A percentile compares a stretch with the other conserved stretches of the same genome.
phyloP scores from a whole-genome alignment of 2,113 vertebrate genomes.

The Entomyzon cyanotis region DNA sequence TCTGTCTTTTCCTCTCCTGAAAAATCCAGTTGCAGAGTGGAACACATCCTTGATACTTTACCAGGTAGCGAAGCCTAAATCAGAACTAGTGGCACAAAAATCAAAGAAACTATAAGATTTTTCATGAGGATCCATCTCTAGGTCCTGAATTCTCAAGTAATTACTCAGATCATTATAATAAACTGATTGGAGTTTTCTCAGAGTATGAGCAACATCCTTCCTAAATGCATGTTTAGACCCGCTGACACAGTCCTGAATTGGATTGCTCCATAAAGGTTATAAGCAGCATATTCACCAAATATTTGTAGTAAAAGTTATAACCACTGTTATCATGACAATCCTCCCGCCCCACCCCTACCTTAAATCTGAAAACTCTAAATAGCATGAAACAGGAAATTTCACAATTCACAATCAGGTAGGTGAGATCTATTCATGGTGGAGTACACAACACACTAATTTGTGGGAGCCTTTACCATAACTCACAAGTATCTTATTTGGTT shows the following conservation, averaged over 20 bases:
- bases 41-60: background rate
- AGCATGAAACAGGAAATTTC: slow-evolving; percentile 6
- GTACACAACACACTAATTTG: background rate
- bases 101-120: background rate
- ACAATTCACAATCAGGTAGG: background rate
- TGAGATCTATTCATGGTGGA: background rate
- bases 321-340: background rate
- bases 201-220: background rate
- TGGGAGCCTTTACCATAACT: background rate
- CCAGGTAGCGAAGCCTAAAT: background rate
- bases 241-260: background rate
- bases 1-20: background rate
- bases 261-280: background rate
- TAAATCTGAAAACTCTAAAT: background rate
- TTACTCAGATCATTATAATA: background rate
- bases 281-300: background rate
- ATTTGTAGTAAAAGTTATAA: background rate
- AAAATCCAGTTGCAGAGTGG: background rate
- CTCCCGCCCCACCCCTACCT: background rate
- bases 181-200: background rate
- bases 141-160: background rate
- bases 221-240: background rate
- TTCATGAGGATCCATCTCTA: background rate
- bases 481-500: background rate
- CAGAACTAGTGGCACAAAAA: background rate